A percentile compares a stretch with the other conserved stretches of the same genome.
Evolutionary conservation across 2,113 vertebrate species (phyloP).

Genomic region (Silurus asotus): DNA sequence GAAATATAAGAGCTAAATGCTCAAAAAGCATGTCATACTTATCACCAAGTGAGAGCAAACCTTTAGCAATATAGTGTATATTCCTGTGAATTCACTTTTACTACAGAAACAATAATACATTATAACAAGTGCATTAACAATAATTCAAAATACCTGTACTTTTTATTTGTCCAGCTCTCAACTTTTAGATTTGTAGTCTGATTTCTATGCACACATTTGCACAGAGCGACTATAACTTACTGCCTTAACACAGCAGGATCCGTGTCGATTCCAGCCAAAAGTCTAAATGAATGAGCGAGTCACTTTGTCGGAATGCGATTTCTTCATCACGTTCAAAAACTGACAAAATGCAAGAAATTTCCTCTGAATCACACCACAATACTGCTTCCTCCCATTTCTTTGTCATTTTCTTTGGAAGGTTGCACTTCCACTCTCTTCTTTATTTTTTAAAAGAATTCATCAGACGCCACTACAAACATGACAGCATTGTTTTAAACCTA

Average conservation of each 20-base stretch:
- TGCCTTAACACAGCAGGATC: conserved; percentile 16
- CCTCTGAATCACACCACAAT: conserved; percentile 27
- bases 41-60: no score
- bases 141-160: not conserved
- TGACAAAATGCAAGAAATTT: conserved; percentile 15
- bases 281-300: conserved; percentile 23
- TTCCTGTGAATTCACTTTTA: not conserved
- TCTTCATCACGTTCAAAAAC: conserved; percentile 18
- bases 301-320: not conserved
- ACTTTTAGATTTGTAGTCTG: not conserved
- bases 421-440: no score
- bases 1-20: no score
- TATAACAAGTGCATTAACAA: not conserved
- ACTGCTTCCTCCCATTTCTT: conserved; percentile 8
- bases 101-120: not conserved
- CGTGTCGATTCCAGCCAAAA: not conserved
- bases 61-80: not conserved
- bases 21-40: no score
- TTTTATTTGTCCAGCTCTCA: not conserved
- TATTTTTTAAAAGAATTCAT: no score
- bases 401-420: conserved; percentile 14
- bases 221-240: not conserved
- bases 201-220: not conserved
- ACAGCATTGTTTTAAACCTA: no score
- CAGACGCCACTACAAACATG: no score